Base-by-base conservation (phyloP, 2,113 vertebrate species). In the Upupa epops region DNA sequence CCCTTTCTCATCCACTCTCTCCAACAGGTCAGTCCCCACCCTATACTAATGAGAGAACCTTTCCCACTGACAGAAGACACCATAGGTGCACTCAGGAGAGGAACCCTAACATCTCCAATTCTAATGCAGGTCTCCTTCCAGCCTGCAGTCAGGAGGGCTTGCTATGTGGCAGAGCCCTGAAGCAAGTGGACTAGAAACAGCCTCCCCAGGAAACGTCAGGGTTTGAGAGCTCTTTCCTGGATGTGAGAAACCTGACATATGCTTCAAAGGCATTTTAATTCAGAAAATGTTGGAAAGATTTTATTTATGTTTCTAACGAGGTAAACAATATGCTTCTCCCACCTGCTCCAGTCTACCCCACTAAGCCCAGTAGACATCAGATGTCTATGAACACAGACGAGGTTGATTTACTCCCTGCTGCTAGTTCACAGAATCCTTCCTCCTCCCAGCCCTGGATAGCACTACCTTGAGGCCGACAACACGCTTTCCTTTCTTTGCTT, bases 231-330 rank as follows among this genome's bases (percentile, higher is more conserved):
- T 88, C 77, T 55, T 75, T 34, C 46, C 72, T 84, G 78, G 66
- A 86, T 92, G 81, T 70, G 84, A 87, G 71, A 96, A 93, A 42
- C 73, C 77, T 87, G 89, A 87, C 90, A 96, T 94, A 96, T 92
- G 86, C 68, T 93, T 96, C 81, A 79, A 89, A 79, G 31, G 66
- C 48, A 89, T 92, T 94, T 93, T 85, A 82, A 90, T 90, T 89
- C 42, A 85, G 74, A 83, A 89, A 93, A 95, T 4, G 71, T 82
- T 93, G 83, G 86, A 84, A 92, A 84, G 86, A 93, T 92, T 96
- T 82, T 96, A 95, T 96, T 95, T 92, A 93, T 92, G 93, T 86
- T 95, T 94, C 93, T 94, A 95, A 95, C 92, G 84, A 95, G 66
- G 83, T 95, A 96, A 96, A 96, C 92, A 96, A 78, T 96, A 95